Evolutionary conservation across 2,888 invertebrate species (phyloP), one percentile per base, ranked within the genome.

Genomic region (Eupithecia subumbrata): DNA sequence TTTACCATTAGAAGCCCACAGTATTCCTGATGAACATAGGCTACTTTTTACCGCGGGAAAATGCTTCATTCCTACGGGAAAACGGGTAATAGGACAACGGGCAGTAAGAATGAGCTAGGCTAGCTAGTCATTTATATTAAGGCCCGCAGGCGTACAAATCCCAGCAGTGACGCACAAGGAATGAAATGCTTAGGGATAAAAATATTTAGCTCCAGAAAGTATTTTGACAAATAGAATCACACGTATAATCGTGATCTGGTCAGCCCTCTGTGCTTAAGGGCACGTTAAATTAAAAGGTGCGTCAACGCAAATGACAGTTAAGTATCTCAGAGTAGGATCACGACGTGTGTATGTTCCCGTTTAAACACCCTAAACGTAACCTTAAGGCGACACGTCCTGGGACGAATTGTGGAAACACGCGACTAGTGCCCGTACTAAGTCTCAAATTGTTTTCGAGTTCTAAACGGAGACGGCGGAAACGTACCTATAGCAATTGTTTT

Each of bases 221-320:
- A 70, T 78, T 78, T 76, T 76, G 72, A 30, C 75, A 75, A 77
- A 79, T 78, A 75, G 72, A 76, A 66, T 69, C 64, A 80, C 71
- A 76, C 80, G 80, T 80, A 76, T 71, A 25, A 82, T 82, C 81
- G 80, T 83, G 82, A 82, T 78, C 76, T 69, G 75, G 72, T 73
- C 77, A 81, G 85, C 82, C 81, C 81, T 81, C 78, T 83, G 82
- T 82, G 83, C 83, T 78, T 68, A 80, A 81, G 82, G 81, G 82
- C 82, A 80, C 82, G 80, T 80, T 69, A 84, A 84, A 86, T 84
- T 85, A 81, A 85, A 85, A 86, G 86, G 83, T 81, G 74, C 85
- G 84, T 86, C 87, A 84, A 79, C 80, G 78, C 79, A 88, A 90
- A 87, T 84, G 89, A 88, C 88, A 86, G 81, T 81, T 78, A 85